A percentile compares a stretch with the other conserved stretches of the same genome.
Conservation (phyloP, 2,113 vertebrate genomes). For the Paramisgurnus dabryanus region DNA sequence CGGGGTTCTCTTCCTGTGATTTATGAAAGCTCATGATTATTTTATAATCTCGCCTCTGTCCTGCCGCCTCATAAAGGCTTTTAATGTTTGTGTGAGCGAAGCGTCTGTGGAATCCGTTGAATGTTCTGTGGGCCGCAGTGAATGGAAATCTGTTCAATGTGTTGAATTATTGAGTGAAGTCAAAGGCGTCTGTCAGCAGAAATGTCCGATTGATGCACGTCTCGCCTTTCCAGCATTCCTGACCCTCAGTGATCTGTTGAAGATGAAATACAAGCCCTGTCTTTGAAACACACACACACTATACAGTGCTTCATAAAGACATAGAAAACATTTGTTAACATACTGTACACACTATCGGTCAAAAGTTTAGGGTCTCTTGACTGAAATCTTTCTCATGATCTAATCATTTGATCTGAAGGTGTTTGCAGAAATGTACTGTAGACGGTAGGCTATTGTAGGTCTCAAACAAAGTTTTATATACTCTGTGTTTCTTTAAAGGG, state of each 20-base stretch:
- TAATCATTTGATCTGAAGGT: no score
- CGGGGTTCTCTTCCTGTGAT: background rate
- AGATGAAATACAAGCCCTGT: conserved; percentile 33
- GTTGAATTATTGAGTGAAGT: conserved; percentile 51
- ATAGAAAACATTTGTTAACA: no score
- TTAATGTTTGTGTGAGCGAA: conserved; percentile 13
- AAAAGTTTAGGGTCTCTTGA: no score
- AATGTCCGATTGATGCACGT: conserved; percentile 42
- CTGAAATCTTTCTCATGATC: no score
- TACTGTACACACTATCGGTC: no score
- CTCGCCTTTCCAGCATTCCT: conserved; percentile 32
- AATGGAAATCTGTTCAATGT: conserved; percentile 35
- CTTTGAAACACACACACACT: background rate
- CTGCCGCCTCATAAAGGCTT: background rate
- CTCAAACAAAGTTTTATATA: no score
- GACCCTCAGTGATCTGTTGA: conserved; percentile 15
- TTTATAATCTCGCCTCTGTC: background rate
- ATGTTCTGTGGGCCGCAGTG: conserved; percentile 15
- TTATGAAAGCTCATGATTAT: conserved; percentile 22
- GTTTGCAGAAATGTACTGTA: no score
- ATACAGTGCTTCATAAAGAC: no score
- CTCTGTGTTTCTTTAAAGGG: no score
- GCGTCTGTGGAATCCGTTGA: conserved; percentile 1
- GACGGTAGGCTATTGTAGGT: no score
- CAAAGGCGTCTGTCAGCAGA: conserved; percentile 55